phyloP scores from a whole-genome alignment of 1,140 invertebrate species.

The Eriocheir sinensis region DNA sequence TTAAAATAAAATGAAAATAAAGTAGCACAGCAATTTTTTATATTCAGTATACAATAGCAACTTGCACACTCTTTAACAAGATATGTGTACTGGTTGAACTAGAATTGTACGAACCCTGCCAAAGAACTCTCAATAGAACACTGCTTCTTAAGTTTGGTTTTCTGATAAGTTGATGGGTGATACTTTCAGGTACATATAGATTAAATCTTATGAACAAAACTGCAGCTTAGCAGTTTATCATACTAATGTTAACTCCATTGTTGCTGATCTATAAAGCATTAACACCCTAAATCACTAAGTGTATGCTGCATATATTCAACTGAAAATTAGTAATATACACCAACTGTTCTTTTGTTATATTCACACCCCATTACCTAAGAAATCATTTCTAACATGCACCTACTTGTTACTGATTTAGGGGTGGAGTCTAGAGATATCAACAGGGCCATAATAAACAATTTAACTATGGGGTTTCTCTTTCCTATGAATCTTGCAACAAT shows the following conservation, averaged over 20 bases:
- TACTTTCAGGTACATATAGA: too few relatives aligned
- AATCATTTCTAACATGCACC: not conserved
- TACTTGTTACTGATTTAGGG: not conserved
- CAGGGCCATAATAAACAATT: not conserved
- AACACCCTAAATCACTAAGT: not conserved
- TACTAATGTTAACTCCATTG: not conserved
- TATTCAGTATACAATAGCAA: not conserved
- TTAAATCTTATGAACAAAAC: not conserved
- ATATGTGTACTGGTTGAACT: not conserved
- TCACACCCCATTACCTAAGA: not conserved
- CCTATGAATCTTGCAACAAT: not conserved
- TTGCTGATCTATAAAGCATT: too few relatives aligned
- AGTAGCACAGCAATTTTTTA: not conserved
- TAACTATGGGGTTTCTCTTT: not conserved
- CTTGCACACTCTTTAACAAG: not conserved
- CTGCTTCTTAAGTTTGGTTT: not conserved
- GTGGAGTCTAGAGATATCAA: not conserved
- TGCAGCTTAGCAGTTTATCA: not conserved
- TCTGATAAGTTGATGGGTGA: not conserved
- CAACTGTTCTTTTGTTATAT: too few relatives aligned
- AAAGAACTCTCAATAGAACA: slow-evolving; percentile 11
- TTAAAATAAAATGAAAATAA: slow-evolving; percentile 12
- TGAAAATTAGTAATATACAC: too few relatives aligned
- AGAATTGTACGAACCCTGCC: not conserved
- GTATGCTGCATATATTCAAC: not conserved